Evolutionary conservation across 2,888 invertebrate species (phyloP), one percentile per base, ranked within the genome.

Genomic region (Parelbella ahira): DNA sequence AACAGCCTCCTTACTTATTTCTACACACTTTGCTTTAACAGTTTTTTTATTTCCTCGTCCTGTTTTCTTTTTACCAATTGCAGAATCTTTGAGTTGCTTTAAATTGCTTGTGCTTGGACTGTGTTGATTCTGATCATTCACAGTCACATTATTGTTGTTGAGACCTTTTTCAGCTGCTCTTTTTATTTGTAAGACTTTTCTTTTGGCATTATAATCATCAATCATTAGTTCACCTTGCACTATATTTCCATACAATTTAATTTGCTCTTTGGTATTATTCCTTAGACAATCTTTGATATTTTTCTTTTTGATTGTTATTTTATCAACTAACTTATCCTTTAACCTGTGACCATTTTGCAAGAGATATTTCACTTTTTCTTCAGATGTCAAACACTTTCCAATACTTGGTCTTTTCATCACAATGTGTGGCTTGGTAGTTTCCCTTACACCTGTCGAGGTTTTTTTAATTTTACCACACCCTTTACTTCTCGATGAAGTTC

Each of bases 111-210:
- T 28, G 8, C 28, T 18, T 18, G 34, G 23, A 1, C 2, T 9
- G 34, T 30, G 30, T 46, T 12, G 39, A 37, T 55, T 82, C 53
- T 78, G 68, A 44, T 80, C 58, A 50, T 59, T 69, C 44, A 73
- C 59, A 50, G 65, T 76, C 63, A 73, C 63, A 66, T 82, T 72
- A 76, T 88, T 78, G 66, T 90, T 89, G 70, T 90, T 88, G 50
- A 70, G 61, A 8, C 56, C 51, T 15, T 51, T 53, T 13, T 49
- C 42, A 5, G 28, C 21, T 13, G 42, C 42, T 8, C 42, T 34
- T 7, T 47, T 42, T 33, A 47, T 44, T 51, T 30, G 27, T 7
- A 38, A 11, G 28, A 39, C 50, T 51, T 42, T 37, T 45, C 49
- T 28, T 42, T 47, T 37, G 33, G 21, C 44, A 28, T 44, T 54